A percentile compares a stretch with the other conserved stretches of the same genome.
Evolutionary conservation across 2,113 vertebrate species (phyloP).

Genomic region (Charadrius vociferus): DNA sequence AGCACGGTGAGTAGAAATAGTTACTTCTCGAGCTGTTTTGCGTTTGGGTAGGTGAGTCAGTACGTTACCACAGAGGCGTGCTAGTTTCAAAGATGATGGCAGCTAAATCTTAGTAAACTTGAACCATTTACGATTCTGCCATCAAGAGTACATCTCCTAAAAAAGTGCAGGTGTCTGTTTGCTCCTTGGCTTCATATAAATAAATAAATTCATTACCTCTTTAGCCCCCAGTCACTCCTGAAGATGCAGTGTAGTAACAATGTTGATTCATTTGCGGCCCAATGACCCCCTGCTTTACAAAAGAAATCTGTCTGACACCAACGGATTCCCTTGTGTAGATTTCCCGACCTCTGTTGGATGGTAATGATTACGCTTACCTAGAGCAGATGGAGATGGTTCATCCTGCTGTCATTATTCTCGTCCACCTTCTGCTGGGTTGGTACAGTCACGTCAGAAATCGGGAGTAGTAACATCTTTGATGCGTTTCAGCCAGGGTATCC

Average conservation of each 20-base stretch:
- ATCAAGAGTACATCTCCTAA: neutral
- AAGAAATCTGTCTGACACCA: neutral
- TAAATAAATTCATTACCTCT: neutral
- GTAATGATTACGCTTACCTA: neutral
- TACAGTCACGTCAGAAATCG: neutral
- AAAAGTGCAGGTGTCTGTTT: neutral
- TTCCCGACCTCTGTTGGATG: neutral
- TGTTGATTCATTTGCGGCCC: neutral
- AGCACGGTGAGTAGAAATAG: slow-evolving; percentile 82
- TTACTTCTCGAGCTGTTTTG: neutral
- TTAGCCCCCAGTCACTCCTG: neutral
- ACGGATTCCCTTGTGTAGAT: neutral
- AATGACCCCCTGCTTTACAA: neutral
- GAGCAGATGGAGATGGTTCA: neutral
- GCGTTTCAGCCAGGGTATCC: neutral
- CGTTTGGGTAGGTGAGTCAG: neutral
- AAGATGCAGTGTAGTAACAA: neutral
- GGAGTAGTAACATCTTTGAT: neutral
- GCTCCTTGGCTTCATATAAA: neutral
- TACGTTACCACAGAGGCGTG: neutral
- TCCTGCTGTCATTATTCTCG: neutral
- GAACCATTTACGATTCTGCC: neutral
- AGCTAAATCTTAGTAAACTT: neutral
- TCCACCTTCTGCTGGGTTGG: neutral
- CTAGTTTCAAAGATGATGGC: neutral